These are phyloP conservation scores for Platycheirus rosarum DNA, from an alignment of 2,888 invertebrate genomes.

Conservation along the genomic window DNA sequence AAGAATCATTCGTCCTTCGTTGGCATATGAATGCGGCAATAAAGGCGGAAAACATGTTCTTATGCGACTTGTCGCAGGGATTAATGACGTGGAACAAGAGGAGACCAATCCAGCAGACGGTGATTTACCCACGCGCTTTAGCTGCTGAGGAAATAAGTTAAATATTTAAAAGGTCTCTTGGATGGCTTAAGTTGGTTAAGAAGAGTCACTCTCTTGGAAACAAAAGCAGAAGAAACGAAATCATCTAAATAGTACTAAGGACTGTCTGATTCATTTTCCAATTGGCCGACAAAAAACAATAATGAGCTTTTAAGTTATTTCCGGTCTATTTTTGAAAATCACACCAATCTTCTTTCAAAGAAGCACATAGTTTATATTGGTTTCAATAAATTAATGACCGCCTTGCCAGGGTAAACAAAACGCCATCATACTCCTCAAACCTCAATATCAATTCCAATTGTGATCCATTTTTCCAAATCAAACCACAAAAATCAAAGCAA, in stretches of 20 bases:
- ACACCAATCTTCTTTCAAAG: no score
- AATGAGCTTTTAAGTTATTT: no score
- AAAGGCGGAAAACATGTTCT: constrained; percentile 49
- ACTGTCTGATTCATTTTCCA: no score
- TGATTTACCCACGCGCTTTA: constrained; percentile 67
- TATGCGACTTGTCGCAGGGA: constrained; percentile 60
- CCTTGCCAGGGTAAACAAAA: no score
- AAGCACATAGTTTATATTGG: no score
- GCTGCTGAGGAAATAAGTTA: constrained; percentile 40
- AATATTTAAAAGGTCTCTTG: constrained; percentile 37
- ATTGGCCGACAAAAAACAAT: no score
- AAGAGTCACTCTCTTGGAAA: background rate
- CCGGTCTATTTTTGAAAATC: no score
- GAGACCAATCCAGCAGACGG: constrained; percentile 65
- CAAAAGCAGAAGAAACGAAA: no score
- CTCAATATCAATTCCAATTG: background rate
- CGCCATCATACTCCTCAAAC: no score
- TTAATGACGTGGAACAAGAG: constrained; percentile 64
- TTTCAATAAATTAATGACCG: no score
- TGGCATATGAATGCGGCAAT: constrained; percentile 60
- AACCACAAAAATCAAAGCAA: constrained; percentile 16
- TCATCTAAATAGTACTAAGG: no score
- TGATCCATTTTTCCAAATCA: background rate
- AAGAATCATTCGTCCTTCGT: constrained; percentile 68
- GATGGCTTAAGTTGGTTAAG: background rate